Conservation (phyloP, 2,797 vertebrate genomes). For the Brotula barbata region DNA sequence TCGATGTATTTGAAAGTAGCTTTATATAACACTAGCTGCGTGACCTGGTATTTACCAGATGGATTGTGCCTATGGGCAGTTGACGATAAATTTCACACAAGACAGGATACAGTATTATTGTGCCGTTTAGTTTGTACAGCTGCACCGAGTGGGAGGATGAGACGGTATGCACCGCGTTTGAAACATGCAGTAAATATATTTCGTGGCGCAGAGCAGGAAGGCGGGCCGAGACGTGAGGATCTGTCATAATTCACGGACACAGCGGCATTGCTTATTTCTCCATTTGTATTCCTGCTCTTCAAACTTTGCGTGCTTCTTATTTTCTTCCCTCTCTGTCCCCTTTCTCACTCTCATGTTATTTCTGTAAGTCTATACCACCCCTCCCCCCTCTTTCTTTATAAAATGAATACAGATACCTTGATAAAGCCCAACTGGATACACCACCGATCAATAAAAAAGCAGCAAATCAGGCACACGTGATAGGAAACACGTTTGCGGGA, state of each 20-base stretch:
- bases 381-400: too few relatives aligned
- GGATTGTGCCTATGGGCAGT: constrained; percentile 35
- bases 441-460: too few relatives aligned
- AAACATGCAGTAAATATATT: constrained; percentile 40
- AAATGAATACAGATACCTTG: too few relatives aligned
- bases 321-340: too few relatives aligned
- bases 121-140: constrained; percentile 32
- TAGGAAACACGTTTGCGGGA: constrained; percentile 51
- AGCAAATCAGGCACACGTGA: constrained; percentile 1
- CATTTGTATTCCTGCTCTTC: constrained; percentile 33
- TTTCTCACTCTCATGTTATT: constrained; percentile 1
- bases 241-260: constrained; percentile 53
- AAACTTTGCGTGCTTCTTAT: constrained; percentile 20
- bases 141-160: constrained; percentile 43
- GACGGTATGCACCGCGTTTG: constrained; percentile 37
- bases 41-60: constrained; percentile 36
- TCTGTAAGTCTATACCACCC: too few relatives aligned
- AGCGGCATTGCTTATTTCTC: constrained; percentile 38
- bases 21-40: constrained; percentile 8
- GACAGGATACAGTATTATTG: constrained; percentile 3
- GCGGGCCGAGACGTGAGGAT: constrained; percentile 41
- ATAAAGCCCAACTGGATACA: too few relatives aligned
- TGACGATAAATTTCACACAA: constrained; percentile 30
- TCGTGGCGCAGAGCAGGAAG: constrained; percentile 49
- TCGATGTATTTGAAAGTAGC: constrained; percentile 14